Conservation (phyloP, 2,797 vertebrate species). For the Dallia pectoralis region DNA sequence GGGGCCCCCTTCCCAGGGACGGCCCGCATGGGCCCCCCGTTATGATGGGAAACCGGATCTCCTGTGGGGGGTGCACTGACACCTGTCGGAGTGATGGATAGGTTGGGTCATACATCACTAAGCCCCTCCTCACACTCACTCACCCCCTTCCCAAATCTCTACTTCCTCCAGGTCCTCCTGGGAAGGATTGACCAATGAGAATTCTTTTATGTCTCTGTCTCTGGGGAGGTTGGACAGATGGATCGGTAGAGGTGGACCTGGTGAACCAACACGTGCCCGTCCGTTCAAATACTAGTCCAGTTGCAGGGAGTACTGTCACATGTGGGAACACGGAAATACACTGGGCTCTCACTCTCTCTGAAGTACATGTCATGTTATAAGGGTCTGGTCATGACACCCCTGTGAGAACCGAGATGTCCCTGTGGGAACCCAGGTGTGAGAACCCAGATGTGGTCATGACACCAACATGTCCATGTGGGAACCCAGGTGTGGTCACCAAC, state of each 20-base stretch:
- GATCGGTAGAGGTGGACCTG: not conserved
- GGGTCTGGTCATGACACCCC: too few species aligned
- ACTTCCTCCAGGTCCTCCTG: constrained; percentile 27
- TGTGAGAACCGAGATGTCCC: too few species aligned
- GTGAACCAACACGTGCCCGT: not conserved
- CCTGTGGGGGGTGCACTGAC: constrained; percentile 1
- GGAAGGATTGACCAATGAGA: constrained; percentile 10
- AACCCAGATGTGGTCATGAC: too few species aligned
- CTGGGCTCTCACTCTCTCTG: too few species aligned
- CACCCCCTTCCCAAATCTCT: constrained; percentile 18
- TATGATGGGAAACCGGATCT: not conserved
- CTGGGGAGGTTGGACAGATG: not conserved
- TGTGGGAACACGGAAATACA: too few species aligned
- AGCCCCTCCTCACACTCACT: constrained; percentile 28
- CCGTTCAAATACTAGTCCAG: not conserved
- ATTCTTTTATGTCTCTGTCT: constrained; percentile 1
- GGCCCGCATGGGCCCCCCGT: not conserved
- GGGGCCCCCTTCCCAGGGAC: constrained; percentile 39
- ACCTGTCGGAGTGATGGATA: constrained; percentile 43
- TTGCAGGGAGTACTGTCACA: not conserved
- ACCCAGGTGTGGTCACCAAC: too few species aligned
- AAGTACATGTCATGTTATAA: too few species aligned
- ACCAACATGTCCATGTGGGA: too few species aligned
- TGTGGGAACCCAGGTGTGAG: too few species aligned
- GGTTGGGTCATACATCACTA: constrained; percentile 51